phyloP scores from a whole-genome alignment of 2,888 invertebrate genomes.

The Aricia artaxerxes region DNA sequence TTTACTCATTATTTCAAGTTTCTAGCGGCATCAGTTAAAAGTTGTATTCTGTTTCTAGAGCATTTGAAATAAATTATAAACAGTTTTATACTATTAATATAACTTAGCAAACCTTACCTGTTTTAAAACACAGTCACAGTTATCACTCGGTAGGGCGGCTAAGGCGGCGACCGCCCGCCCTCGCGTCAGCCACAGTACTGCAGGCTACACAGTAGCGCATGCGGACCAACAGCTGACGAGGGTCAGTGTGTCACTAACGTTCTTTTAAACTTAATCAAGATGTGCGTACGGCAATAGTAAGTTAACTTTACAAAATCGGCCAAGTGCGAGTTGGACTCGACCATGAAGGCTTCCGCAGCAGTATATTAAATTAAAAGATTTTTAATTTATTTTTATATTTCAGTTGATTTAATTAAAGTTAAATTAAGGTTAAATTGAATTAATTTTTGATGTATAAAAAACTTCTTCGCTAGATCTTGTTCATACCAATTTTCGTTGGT shows the following conservation, averaged over 20 bases:
- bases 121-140: slow-evolving; percentile 8
- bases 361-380: too few relatives aligned
- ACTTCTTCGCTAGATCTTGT: too few relatives aligned
- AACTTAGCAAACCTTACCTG: not conserved
- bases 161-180: slow-evolving; percentile 48
- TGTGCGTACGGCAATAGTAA: not conserved
- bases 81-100: not conserved
- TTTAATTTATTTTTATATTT: too few relatives aligned
- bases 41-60: not conserved
- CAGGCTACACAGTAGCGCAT: slow-evolving; percentile 53
- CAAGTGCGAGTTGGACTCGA: too few relatives aligned
- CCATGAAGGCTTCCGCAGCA: too few relatives aligned
- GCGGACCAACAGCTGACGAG: slow-evolving; percentile 69
- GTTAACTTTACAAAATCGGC: too few relatives aligned
- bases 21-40: not conserved
- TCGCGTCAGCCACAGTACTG: slow-evolving; percentile 55
- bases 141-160: not conserved
- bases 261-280: slow-evolving; percentile 38
- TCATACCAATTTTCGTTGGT: too few relatives aligned
- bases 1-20: not conserved
- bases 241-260: slow-evolving; percentile 69
- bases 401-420: too few relatives aligned
- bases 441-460: too few relatives aligned
- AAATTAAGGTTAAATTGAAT: too few relatives aligned
- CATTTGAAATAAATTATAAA: not conserved